These are phyloP conservation scores for Petrocephalus zakoni DNA, from an alignment of 2,113 vertebrate genomes.

Conservation along the genomic window DNA sequence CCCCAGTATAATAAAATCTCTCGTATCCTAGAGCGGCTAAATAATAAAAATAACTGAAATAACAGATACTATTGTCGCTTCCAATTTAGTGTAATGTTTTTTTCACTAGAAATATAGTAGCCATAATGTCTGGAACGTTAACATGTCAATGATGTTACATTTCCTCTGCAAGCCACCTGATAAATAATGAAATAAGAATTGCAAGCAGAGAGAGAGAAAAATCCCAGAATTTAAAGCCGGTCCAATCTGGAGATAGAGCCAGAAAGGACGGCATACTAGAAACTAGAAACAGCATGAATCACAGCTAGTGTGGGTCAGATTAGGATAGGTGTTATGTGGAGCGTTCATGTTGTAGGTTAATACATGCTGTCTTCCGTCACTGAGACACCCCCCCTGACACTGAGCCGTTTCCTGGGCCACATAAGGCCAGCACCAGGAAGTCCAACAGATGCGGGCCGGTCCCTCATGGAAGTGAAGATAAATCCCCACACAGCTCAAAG, in stretches of 20 bases:
- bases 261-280: neutral
- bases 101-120: neutral
- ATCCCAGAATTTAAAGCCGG: neutral
- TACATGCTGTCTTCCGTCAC: neutral
- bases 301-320: neutral
- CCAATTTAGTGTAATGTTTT: neutral
- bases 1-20: neutral
- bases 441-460: neutral
- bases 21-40: neutral
- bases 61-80: neutral
- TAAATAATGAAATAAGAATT: neutral
- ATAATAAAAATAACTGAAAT: neutral
- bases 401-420: neutral
- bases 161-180: neutral
- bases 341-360: neutral
- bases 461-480: neutral
- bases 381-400: neutral
- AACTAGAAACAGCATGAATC: neutral
- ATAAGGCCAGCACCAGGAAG: neutral
- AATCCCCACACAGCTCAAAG: neutral
- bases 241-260: neutral
- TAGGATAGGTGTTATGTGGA: neutral
- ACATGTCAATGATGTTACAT: neutral
- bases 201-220: neutral
- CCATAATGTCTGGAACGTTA: neutral